Conservation (phyloP, 1,140 invertebrate species). For the Popillia japonica region DNA sequence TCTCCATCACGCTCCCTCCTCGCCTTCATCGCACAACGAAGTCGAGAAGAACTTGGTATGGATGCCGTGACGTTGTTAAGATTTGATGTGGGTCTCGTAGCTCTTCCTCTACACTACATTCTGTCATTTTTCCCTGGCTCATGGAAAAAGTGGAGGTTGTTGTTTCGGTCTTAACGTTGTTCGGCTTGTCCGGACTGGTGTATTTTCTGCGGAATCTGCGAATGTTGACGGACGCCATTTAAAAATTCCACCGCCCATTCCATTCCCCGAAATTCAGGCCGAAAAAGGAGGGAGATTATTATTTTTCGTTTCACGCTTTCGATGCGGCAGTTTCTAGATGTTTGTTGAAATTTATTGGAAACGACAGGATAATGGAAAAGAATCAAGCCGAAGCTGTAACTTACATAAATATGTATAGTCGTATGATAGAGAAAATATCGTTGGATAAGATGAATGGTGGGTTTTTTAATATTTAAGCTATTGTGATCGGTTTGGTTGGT, state of each 20-base stretch:
- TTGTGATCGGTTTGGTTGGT: too few species aligned
- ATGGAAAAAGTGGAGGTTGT: background rate
- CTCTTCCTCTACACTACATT: background rate
- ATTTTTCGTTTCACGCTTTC: background rate
- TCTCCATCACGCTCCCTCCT: background rate
- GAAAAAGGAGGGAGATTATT: background rate
- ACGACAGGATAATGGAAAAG: background rate
- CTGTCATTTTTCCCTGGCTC: background rate
- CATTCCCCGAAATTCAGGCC: background rate
- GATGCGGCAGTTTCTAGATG: background rate
- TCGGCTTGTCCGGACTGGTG: background rate
- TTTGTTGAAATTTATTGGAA: constrained; percentile 15
- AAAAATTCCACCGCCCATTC: background rate
- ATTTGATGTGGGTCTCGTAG: background rate
- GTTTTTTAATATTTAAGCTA: too few species aligned
- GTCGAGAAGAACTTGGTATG: background rate
- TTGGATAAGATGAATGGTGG: too few species aligned
- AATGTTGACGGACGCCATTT: constrained; percentile 1
- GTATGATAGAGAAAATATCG: too few species aligned
- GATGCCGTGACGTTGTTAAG: background rate
- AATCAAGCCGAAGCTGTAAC: background rate
- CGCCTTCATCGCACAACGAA: background rate
- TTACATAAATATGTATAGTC: too few species aligned
- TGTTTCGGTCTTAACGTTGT: background rate
- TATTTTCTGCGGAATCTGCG: background rate